Evolutionary conservation across 2,888 invertebrate genomes (phyloP).

Genomic region (Clepsis dumicolana): DNA sequence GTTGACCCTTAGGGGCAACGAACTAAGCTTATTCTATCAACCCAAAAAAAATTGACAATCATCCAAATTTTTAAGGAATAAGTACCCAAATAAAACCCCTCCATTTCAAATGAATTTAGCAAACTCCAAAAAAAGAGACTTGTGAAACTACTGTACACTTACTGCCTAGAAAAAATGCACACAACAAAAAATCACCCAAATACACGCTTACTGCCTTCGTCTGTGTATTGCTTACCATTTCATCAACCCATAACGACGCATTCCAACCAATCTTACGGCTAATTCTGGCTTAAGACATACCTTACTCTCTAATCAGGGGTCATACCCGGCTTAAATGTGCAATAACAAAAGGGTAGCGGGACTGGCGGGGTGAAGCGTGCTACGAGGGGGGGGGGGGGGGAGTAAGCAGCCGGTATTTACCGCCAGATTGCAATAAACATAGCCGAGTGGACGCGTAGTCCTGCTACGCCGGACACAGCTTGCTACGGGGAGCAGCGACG

Average conservation of each 20-base stretch:
- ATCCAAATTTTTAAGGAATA: no score
- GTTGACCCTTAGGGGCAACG: no score
- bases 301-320: conserved; percentile 30
- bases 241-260: conserved; percentile 26
- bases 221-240: conserved; percentile 10
- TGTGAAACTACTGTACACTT: no score
- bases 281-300: conserved; percentile 35
- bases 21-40: no score
- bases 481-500: conserved; percentile 29
- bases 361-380: conserved; percentile 3
- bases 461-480: conserved; percentile 44
- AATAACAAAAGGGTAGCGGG: conserved; percentile 39
- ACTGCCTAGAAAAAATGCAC: no score
- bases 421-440: conserved; percentile 44
- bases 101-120: no score
- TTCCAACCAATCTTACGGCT: conserved; percentile 24
- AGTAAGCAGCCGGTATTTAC: conserved; percentile 43
- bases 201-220: neutral
- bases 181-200: no score
- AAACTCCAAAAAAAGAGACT: no score
- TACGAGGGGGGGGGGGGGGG: conserved; percentile 28
- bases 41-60: no score
- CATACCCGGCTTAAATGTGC: conserved; percentile 36
- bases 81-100: no score
- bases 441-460: conserved; percentile 44